Percentiles rank a stretch among this genome's conserved stretches.
These are phyloP conservation scores for Conus betulinus DNA, from an alignment of 1,140 invertebrate species.

Conservation along the genomic window DNA sequence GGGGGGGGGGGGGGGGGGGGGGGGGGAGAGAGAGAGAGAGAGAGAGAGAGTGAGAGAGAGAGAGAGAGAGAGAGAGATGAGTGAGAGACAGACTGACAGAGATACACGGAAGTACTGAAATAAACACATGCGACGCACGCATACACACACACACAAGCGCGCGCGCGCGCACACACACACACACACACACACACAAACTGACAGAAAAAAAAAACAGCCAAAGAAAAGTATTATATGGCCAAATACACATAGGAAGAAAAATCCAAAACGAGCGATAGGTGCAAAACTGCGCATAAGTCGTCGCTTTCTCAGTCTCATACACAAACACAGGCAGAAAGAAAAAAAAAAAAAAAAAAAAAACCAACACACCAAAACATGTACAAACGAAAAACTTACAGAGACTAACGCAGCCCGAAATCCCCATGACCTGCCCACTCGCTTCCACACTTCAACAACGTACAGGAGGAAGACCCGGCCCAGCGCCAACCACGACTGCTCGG, in stretches of 20 bases:
- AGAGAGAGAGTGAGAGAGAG: neutral
- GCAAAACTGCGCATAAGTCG: too few species aligned
- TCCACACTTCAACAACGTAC: too few species aligned
- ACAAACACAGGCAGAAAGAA: neutral
- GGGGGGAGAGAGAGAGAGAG: neutral
- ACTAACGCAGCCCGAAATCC: neutral
- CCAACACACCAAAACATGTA: too few species aligned
- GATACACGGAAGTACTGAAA: neutral
- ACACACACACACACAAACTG: neutral
- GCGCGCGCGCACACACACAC: neutral
- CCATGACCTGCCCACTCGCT: neutral
- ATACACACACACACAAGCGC: constrained; percentile 8
- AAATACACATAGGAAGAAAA: too few species aligned
- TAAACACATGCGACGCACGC: constrained; percentile 33
- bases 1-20: too few species aligned
- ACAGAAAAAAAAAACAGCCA: neutral
- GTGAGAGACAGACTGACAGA: neutral
- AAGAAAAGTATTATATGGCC: neutral
- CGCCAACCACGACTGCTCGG: rapidly evolving
- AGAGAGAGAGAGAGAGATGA: neutral
- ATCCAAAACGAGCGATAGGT: too few species aligned
- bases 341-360: too few species aligned
- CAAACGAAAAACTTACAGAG: neutral
- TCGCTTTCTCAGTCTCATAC: neutral
- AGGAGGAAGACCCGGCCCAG: too few species aligned